Evolutionary conservation across 2,113 vertebrate genomes (phyloP).

Genomic region (Coptodon bakossiorum): DNA sequence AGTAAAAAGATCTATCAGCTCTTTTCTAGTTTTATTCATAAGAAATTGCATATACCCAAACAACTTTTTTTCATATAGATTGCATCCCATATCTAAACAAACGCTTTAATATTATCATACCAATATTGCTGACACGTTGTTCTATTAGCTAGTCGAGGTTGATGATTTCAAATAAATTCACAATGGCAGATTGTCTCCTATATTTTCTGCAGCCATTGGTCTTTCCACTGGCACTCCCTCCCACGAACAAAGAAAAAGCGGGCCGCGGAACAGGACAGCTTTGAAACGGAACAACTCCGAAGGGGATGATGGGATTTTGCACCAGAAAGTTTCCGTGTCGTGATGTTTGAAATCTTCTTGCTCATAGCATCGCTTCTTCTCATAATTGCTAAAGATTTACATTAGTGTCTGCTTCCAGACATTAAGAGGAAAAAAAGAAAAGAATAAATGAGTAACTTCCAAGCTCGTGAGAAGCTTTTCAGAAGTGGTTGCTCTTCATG

Average conservation of each 20-base stretch:
- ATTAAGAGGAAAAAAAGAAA: conserved; percentile 50
- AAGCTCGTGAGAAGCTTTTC: conserved; percentile 65
- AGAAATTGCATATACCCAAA: conserved; percentile 83
- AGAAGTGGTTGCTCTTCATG: conserved; percentile 71
- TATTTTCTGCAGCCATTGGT: conserved; percentile 41
- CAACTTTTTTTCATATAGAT: conserved; percentile 51
- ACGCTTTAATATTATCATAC: conserved; percentile 58
- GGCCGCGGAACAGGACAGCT: background rate
- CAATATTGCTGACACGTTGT: conserved; percentile 73
- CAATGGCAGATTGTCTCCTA: conserved; percentile 71
- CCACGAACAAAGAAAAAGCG: conserved; percentile 9
- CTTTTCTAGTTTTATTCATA: conserved; percentile 66
- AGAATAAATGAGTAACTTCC: conserved; percentile 71
- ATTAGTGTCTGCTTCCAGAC: conserved; percentile 66
- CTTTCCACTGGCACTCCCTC: background rate
- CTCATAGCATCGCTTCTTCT: conserved; percentile 74
- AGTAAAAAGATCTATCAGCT: conserved; percentile 74
- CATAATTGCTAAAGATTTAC: conserved; percentile 62
- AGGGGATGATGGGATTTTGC: conserved; percentile 76
- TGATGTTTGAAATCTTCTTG: conserved; percentile 80
- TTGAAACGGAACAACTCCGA: conserved; percentile 23
- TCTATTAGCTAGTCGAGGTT: conserved; percentile 49
- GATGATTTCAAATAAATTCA: conserved; percentile 47
- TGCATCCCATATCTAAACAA: conserved; percentile 72
- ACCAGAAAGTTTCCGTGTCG: conserved; percentile 88